Evolutionary conservation across 2,888 invertebrate species (phyloP).

Genomic region (Folsomia manolachei): DNA sequence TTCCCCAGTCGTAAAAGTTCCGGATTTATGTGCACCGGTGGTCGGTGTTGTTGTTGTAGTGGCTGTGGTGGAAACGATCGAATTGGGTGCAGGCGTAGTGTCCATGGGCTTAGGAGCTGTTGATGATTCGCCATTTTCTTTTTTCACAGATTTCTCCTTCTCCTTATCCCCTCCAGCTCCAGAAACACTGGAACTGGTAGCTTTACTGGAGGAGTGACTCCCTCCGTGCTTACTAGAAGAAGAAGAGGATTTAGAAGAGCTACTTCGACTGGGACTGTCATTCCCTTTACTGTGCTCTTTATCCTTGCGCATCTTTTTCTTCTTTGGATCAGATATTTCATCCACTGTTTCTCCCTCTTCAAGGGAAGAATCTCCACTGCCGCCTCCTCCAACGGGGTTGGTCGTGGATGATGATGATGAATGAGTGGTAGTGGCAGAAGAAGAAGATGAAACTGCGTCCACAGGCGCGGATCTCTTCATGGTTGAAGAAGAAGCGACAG

Average conservation of each 20-base stretch:
- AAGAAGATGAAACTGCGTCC: background rate
- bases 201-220: background rate
- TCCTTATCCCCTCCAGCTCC: conserved; percentile 19
- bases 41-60: no score
- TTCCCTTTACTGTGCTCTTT: conserved; percentile 1
- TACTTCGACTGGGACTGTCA: background rate
- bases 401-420: conserved; percentile 33
- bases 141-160: conserved; percentile 29
- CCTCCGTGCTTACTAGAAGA: no score
- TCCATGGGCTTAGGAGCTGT: no score
- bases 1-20: no score
- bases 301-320: conserved; percentile 40
- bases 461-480: conserved; percentile 13
- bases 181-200: conserved; percentile 10
- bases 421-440: conserved; percentile 33
- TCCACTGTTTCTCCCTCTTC: conserved; percentile 32
- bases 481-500: background rate
- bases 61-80: no score
- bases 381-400: background rate
- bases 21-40: no score
- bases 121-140: conserved; percentile 20
- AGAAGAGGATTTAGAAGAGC: no score
- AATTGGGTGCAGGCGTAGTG: no score
- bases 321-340: conserved; percentile 31
- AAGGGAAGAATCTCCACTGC: conserved; percentile 7